Evolutionary conservation across 2,113 vertebrate species (phyloP), one percentile per base, ranked within the genome.

Genomic region (Ochotona princeps): DNA sequence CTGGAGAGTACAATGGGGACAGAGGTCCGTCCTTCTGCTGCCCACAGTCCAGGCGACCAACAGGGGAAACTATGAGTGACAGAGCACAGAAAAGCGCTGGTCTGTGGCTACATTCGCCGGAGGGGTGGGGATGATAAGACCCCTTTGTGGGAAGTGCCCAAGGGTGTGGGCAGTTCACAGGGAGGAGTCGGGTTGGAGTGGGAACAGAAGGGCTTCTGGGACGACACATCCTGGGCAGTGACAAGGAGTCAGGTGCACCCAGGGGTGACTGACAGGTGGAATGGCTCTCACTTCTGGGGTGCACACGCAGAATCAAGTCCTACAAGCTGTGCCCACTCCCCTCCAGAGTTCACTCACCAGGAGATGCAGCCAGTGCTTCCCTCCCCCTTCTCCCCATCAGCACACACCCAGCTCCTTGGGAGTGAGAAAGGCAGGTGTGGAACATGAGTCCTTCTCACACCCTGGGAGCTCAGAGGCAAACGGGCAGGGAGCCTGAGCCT

Each of bases 131-230:
- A 6, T 20, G 83, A 32, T 4, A 32, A 54, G 69, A 70, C 30
- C 57, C 32, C 2, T 11, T 12, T 21, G 0, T 2, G 4, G 38
- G 66, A 47, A 11, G 13, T 1, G 8, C 28, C 76, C 60, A 47
- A 28, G 82, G 9, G 47, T 30, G 25, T 35, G 23, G 13, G 11
- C 15, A 65, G 18, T 35, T 51, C 54, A 49, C 21, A 14, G 67
- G 28, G 12, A 44, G 87, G 63, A 21, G 14, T 3, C 81, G 7
- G 44, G 44, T 0, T 18, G 26, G n/a, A 74, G 38, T 7, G 0
- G 51, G 13, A 17, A 3, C 0, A 5, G 57, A 51, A 21, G 23
- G 70, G 13, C 18, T 28, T 1, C 1, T 8, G 1, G 8, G 26
- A 63, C 75, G 26, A n/a, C n/a, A n/a, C n/a, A n/a, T n/a, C n/a